Base-by-base conservation (phyloP, 1,140 invertebrate species). In the Drosophila insularis region DNA sequence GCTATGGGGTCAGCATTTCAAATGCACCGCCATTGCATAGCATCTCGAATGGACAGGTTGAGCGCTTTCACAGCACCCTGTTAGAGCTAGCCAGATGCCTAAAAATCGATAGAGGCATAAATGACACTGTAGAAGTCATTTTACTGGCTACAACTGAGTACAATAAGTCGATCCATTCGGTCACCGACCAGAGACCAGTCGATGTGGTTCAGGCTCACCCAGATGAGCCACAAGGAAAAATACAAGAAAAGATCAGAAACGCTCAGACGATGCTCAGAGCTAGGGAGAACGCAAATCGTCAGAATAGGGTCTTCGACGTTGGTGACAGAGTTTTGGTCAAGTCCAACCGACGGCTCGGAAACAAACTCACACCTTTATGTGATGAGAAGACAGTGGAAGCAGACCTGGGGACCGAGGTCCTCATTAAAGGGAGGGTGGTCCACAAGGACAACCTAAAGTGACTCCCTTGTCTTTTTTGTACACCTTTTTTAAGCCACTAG, bases 11-110 rank as follows among this genome's bases (percentile, higher is more conserved):
- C 21, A 50, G 39, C 17, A 40, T 63, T 50, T 19, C 61, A 23
- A 63, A 50, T 50, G 61, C 61, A n/a, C 43, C 40, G 4, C 61
- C 23, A 10, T 43, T 63, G 27, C 61, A 50, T 17, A 63, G 61
- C 23, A 23, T 50, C 21, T 63, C 39, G 14, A 63, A 63, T 40
- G 61, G 61, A 31, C 32, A 59, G 17, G 56, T 59, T n/a, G 56
- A 59, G 13, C 56, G 56, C 17, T 59, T 59, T 39, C 56, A 59
- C 17, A 35, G 32, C 35, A 59, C 56, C 2, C 17, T 59, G 56
- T n/a, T 59, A n/a, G n/a, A n/a, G n/a, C n/a, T n/a, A n/a, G n/a
- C n/a, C n/a, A n/a, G n/a, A n/a, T n/a, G n/a, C n/a, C n/a, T n/a
- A n/a, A n/a, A n/a, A n/a, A n/a, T n/a, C n/a, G n/a, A n/a, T n/a